Percentiles rank a stretch among this genome's conserved stretches.
These are phyloP conservation scores for Antedon bifida DNA, from an alignment of 35 echinoderm and acorn worm species.

Conservation along the genomic window DNA sequence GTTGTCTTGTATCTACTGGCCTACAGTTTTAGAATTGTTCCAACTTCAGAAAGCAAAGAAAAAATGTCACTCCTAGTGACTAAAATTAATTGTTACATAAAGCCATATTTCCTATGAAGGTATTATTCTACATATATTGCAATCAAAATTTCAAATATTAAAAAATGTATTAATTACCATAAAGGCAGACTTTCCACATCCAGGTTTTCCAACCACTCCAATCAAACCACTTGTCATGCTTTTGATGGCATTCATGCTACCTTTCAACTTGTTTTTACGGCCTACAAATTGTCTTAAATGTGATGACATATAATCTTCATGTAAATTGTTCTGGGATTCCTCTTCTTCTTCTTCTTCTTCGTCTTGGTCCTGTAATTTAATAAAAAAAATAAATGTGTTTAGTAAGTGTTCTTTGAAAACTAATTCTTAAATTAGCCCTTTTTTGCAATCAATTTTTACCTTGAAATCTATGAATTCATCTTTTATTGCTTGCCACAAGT, in stretches of 20 bases:
- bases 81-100: too few species aligned
- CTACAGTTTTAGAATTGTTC: too few species aligned
- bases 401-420: too few species aligned
- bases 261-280: conserved; percentile 48
- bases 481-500: conserved; percentile 63
- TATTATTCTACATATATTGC: too few species aligned
- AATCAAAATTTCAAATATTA: too few species aligned
- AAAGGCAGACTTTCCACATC: conserved; percentile 88
- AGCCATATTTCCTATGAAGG: too few species aligned
- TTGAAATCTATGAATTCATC: conserved; percentile 39
- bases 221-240: conserved; percentile 13
- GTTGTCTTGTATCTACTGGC: too few species aligned
- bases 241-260: conserved; percentile 35
- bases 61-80: too few species aligned
- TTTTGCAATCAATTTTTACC: conserved; percentile 23
- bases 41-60: too few species aligned
- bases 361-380: conserved; percentile 21
- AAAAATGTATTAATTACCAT: conserved; percentile 49
- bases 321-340: conserved; percentile 20
- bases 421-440: too few species aligned
- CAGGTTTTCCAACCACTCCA: conserved; percentile 52
- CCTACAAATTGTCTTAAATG: conserved; percentile 49
- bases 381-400: neutral
- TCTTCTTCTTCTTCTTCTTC: conserved; percentile 41
- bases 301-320: conserved; percentile 44